Percentiles rank a stretch among this genome's conserved stretches.
Evolutionary conservation across 2,113 vertebrate genomes (phyloP).

Genomic region (Gila orcuttii): DNA sequence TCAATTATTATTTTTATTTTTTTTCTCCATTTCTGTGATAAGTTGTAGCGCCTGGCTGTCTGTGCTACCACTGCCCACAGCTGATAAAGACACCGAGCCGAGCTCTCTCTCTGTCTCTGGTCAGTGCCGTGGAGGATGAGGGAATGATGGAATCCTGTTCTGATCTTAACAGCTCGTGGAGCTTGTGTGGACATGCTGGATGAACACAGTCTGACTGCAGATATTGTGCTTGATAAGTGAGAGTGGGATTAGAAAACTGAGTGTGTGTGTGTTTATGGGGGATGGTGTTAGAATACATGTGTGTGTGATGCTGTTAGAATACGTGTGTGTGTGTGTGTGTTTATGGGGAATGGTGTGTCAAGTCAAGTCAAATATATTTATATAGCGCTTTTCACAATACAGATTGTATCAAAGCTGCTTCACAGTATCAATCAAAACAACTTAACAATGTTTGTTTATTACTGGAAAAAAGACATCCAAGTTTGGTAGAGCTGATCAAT

Average conservation of each 20-base stretch:
- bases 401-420: no score
- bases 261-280: background rate
- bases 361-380: no score
- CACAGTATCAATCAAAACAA: no score
- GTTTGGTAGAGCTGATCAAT: no score
- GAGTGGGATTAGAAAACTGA: conserved; percentile 5
- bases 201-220: conserved; percentile 3
- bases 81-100: conserved; percentile 65
- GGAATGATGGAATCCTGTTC: background rate
- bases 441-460: no score
- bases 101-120: background rate
- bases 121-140: conserved; percentile 1
- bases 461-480: no score
- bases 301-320: background rate
- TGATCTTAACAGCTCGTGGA: conserved; percentile 1
- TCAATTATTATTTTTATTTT: conserved; percentile 70
- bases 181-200: conserved; percentile 23
- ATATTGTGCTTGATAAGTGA: conserved; percentile 14
- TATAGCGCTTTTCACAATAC: no score
- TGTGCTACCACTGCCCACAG: conserved; percentile 62
- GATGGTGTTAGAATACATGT: background rate
- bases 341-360: background rate
- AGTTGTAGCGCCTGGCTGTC: conserved; percentile 75
- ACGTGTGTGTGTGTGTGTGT: background rate
- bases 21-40: conserved; percentile 71